A percentile compares a stretch with the other conserved stretches of the same genome.
Conservation (phyloP, 2,888 invertebrate species). For the Dermolepida albohirtum region DNA sequence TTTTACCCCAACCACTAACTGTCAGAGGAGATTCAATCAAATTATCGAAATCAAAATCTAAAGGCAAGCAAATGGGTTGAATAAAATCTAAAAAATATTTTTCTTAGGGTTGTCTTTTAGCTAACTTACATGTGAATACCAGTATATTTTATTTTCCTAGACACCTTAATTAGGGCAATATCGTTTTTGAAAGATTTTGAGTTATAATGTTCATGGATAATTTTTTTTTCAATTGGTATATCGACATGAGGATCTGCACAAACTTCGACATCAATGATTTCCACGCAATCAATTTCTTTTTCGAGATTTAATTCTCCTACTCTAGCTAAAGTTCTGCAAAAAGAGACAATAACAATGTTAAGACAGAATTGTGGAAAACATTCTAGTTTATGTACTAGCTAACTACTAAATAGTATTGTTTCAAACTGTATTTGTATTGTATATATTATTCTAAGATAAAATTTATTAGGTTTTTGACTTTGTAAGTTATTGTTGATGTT, state of each 20-base stretch:
- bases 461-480: too few relatives aligned
- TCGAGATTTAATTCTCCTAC: conserved; percentile 71
- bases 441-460: too few relatives aligned
- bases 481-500: too few relatives aligned
- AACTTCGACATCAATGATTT: conserved; percentile 35
- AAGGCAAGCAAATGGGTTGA: conserved; percentile 59
- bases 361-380: too few relatives aligned
- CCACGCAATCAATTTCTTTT: conserved; percentile 65
- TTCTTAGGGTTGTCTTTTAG: not conserved
- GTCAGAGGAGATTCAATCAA: conserved; percentile 64
- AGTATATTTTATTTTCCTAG: conserved; percentile 52
- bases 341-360: conserved; percentile 1
- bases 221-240: conserved; percentile 54
- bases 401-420: too few relatives aligned
- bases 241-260: conserved; percentile 59
- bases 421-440: too few relatives aligned
- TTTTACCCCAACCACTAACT: conserved; percentile 82
- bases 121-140: conserved; percentile 45
- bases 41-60: conserved; percentile 36
- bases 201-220: conserved; percentile 58
- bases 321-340: conserved; percentile 68
- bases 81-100: conserved; percentile 55
- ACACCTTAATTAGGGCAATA: conserved; percentile 61
- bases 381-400: too few relatives aligned
- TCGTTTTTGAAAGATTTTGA: conserved; percentile 59